phyloP scores from a whole-genome alignment of 2,888 invertebrate genomes.

The Drosophila falleni region DNA sequence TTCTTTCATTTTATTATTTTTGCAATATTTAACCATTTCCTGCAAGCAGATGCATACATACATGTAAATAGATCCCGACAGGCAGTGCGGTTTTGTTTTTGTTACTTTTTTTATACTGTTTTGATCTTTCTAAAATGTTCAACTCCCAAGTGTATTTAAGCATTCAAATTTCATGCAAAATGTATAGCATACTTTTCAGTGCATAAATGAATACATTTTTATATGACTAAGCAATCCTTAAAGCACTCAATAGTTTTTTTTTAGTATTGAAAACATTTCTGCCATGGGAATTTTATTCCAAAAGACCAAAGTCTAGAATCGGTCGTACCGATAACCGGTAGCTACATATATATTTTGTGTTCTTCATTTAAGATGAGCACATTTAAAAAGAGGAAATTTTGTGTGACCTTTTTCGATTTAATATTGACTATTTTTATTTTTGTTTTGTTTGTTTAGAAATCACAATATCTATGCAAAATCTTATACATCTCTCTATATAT shows the following conservation, averaged over 20 bases:
- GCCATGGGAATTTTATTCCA: neutral
- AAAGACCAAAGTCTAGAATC: constrained; percentile 13
- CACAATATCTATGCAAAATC: constrained; percentile 74
- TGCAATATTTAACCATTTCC: constrained; percentile 16
- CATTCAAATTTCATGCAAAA: neutral
- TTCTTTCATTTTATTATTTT: neutral
- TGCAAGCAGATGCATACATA: constrained; percentile 31
- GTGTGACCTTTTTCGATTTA: constrained; percentile 29
- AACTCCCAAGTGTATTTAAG: neutral
- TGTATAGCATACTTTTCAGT: neutral
- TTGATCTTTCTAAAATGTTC: constrained; percentile 6
- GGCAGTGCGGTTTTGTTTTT: constrained; percentile 47
- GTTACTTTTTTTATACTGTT: neutral
- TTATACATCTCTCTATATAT: constrained; percentile 51
- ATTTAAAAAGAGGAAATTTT: constrained; percentile 21
- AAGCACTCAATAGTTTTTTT: constrained; percentile 2
- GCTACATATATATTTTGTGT: constrained; percentile 38
- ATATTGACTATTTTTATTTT: constrained; percentile 42
- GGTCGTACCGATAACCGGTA: constrained; percentile 34
- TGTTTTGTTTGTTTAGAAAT: constrained; percentile 58
- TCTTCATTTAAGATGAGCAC: constrained; percentile 28
- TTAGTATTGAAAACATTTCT: neutral
- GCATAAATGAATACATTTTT: neutral
- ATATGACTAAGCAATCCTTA: neutral
- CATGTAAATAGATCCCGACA: constrained; percentile 34